Evolutionary conservation across 2,888 invertebrate species (phyloP).

Genomic region (Sipunculus nudus): DNA sequence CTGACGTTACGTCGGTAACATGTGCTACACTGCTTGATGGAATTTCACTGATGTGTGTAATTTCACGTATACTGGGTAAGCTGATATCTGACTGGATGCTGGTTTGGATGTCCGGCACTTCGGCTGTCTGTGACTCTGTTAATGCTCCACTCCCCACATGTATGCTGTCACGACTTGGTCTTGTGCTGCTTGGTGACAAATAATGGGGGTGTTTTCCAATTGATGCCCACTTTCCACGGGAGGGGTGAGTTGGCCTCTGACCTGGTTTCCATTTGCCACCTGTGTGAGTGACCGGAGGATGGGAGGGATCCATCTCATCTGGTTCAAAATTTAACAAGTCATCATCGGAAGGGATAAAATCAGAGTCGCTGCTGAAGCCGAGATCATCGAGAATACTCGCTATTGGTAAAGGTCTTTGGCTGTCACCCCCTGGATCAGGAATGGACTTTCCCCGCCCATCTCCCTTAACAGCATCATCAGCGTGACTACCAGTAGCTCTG

Average conservation of each 20-base stretch:
- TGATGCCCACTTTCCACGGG: too few species aligned
- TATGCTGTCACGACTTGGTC: too few species aligned
- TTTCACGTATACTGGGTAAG: too few species aligned
- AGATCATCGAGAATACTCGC: constrained; percentile 59
- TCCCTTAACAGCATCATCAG: not conserved
- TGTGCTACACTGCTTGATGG: too few species aligned
- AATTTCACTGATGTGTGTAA: too few species aligned
- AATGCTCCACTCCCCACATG: too few species aligned
- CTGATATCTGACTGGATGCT: too few species aligned
- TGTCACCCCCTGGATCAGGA: constrained; percentile 4
- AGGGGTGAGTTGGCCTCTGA: constrained; percentile 28
- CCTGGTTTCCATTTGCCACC: constrained; percentile 79
- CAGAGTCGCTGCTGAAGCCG: constrained; percentile 60
- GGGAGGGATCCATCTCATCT: not conserved
- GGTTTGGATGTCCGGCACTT: too few species aligned
- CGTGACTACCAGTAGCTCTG: constrained; percentile 24
- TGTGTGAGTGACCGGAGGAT: constrained; percentile 53
- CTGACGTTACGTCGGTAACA: too few species aligned
- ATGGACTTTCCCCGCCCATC: not conserved
- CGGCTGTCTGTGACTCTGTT: too few species aligned
- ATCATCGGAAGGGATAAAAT: constrained; percentile 41
- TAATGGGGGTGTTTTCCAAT: too few species aligned
- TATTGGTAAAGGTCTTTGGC: constrained; percentile 48
- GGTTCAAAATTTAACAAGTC: constrained; percentile 30
- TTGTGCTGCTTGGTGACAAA: too few species aligned